Percentiles rank a stretch among this genome's conserved stretches.
phyloP scores from a whole-genome alignment of 2,888 invertebrate genomes.

The Nezara viridula region DNA sequence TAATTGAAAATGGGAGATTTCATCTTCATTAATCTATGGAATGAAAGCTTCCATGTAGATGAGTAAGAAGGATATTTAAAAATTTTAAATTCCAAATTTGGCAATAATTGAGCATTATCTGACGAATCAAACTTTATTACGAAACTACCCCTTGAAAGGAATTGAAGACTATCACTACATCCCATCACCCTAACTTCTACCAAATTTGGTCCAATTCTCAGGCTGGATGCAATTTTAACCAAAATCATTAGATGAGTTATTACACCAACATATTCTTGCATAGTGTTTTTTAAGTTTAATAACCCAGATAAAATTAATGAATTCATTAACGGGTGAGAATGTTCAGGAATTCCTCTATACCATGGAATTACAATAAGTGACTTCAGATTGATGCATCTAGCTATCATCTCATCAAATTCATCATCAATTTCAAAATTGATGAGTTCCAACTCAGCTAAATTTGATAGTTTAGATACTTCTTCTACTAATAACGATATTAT shows the following conservation, averaged over 20 bases:
- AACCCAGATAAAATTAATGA: background rate
- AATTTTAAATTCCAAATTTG: background rate
- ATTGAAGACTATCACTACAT: background rate
- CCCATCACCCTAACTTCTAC: background rate
- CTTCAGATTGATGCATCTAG: background rate
- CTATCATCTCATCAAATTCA: background rate
- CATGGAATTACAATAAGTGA: background rate
- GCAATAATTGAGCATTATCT: background rate
- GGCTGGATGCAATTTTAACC: background rate
- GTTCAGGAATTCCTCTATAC: background rate
- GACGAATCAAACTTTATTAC: background rate
- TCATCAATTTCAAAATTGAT: background rate
- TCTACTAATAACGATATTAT: background rate
- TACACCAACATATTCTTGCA: background rate
- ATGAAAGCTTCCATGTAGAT: background rate
- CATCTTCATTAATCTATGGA: background rate
- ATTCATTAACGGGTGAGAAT: background rate
- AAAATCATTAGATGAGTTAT: background rate
- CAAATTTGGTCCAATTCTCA: no score
- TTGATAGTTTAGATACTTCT: background rate
- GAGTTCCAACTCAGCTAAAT: background rate
- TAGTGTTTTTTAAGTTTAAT: background rate
- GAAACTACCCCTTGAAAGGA: background rate
- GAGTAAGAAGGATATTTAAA: background rate
- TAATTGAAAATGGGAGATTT: no score